Evolutionary conservation across 2,113 vertebrate species (phyloP).

Genomic region (Sebastes fasciatus): DNA sequence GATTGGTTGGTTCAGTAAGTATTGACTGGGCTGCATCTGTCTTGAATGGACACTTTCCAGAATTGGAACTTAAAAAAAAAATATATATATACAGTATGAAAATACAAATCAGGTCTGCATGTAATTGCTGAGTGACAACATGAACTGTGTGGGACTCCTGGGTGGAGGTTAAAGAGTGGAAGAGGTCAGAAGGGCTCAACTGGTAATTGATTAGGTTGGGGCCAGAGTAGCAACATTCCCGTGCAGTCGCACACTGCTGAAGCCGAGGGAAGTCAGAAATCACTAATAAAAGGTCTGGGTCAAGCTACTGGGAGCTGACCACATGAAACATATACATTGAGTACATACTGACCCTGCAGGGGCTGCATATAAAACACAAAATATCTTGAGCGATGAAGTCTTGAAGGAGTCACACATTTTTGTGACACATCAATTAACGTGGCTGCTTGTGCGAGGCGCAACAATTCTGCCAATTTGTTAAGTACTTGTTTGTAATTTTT

Average conservation of each 20-base stretch:
- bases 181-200: constrained; percentile 32
- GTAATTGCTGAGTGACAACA: constrained; percentile 14
- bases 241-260: constrained; percentile 18
- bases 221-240: constrained; percentile 52
- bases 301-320: constrained; percentile 51
- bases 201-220: constrained; percentile 60
- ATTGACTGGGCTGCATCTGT: neutral
- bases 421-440: constrained; percentile 27
- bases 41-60: neutral
- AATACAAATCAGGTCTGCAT: neutral
- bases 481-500: constrained; percentile 35
- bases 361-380: neutral
- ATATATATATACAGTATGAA: neutral
- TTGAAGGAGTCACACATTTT: neutral
- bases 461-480: constrained; percentile 24
- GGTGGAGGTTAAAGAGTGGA: constrained; percentile 35
- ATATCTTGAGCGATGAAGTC: neutral
- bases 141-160: constrained; percentile 27
- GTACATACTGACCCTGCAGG: neutral
- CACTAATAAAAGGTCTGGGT: constrained; percentile 50
- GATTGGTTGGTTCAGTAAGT: neutral
- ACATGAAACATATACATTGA: constrained; percentile 23
- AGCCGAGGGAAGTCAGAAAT: constrained; percentile 48
- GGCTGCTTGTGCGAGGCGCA: neutral
- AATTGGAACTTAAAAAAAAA: neutral